Evolutionary conservation across 2,797 vertebrate genomes (phyloP).

Genomic region (Leucoraja ocellata): DNA sequence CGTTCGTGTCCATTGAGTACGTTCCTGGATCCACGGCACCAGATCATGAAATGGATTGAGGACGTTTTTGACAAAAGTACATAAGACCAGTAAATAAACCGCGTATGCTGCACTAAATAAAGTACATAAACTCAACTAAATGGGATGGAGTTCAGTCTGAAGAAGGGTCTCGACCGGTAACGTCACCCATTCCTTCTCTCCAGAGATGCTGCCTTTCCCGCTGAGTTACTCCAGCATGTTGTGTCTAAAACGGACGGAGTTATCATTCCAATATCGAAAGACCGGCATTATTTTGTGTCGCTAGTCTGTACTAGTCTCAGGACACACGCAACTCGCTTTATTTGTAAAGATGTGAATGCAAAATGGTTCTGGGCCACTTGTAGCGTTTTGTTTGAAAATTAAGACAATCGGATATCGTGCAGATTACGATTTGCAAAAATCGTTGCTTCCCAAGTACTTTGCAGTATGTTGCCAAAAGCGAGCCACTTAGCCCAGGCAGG

Average conservation of each 20-base stretch:
- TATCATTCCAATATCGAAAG: too few relatives aligned
- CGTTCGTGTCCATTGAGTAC: not conserved
- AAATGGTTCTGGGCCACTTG: not conserved
- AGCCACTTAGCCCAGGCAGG: too few relatives aligned
- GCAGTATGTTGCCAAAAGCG: not conserved
- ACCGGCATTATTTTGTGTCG: not conserved
- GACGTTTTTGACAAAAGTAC: not conserved
- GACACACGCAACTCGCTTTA: not conserved
- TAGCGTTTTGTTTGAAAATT: not conserved
- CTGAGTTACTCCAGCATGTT: too few relatives aligned
- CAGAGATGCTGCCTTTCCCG: too few relatives aligned
- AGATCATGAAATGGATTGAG: not conserved
- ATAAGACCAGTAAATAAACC: not conserved
- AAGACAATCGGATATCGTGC: not conserved
- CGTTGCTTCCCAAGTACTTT: not conserved
- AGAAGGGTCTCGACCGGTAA: too few relatives aligned
- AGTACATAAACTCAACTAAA: too few relatives aligned
- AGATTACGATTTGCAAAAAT: not conserved
- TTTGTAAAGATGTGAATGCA: not conserved
- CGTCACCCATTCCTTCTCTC: too few relatives aligned
- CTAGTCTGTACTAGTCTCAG: not conserved
- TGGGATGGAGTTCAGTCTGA: too few relatives aligned
- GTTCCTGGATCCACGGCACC: not conserved
- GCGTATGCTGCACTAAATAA: too few relatives aligned
- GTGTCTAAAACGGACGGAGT: too few relatives aligned